Conservation (phyloP, 1,140 invertebrate genomes). For the Ruditapes philippinarum region DNA sequence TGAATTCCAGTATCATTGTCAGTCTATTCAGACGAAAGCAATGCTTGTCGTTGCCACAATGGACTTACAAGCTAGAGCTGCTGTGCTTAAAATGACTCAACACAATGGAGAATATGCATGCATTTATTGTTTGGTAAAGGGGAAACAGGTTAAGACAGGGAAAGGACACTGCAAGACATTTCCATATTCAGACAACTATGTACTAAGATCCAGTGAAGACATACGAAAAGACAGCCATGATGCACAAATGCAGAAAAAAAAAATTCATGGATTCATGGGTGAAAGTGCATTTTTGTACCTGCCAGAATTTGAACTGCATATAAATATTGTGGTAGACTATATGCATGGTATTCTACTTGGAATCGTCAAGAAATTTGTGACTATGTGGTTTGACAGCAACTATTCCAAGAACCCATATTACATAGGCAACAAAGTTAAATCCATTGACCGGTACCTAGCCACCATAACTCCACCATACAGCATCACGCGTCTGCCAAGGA, state of each 20-base stretch:
- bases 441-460: not conserved
- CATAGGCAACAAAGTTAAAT: not conserved
- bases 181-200: constrained; percentile 23
- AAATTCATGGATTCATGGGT: not conserved
- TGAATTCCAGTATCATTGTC: not conserved
- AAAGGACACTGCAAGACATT: constrained; percentile 32
- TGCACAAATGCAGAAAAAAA: not conserved
- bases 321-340: constrained; percentile 23
- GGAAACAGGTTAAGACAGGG: not conserved
- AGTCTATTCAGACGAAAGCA: not conserved
- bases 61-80: constrained; percentile 41
- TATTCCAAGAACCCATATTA: not conserved
- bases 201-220: constrained; percentile 20
- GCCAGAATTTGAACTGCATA: constrained; percentile 13
- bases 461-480: not conserved
- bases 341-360: constrained; percentile 39
- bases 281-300: not conserved
- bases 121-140: constrained; percentile 22
- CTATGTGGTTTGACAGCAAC: constrained; percentile 19
- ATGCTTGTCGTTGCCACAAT: constrained; percentile 9
- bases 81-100: constrained; percentile 36
- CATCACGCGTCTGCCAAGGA: not conserved
- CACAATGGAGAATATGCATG: constrained; percentile 40
- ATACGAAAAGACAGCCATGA: constrained; percentile 9
- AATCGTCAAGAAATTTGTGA: constrained; percentile 8